Evolutionary conservation across 2,888 invertebrate genomes (phyloP), one percentile per base, ranked within the genome.

Genomic region (Cheiracanthium punctorium): DNA sequence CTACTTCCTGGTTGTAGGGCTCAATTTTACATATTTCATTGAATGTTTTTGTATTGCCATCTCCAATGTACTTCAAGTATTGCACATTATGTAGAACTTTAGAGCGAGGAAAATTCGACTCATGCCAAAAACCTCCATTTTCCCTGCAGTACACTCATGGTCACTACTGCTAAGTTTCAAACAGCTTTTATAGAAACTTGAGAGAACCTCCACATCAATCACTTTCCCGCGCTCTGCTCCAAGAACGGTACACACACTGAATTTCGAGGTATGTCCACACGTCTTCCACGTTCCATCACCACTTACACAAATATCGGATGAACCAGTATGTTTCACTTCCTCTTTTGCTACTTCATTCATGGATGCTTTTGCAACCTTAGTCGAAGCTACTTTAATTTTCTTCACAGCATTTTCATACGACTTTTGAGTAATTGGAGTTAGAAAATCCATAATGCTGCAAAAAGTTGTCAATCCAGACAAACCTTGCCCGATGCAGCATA

Each of bases 371-470:
- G 64, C 64, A 1, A 24, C 28, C 14, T 24, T n/a, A 64, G 64
- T n/a, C 7, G 52, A 64, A 24, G 28, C 28, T 2, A 24, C 28
- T 28, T n/a, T 17, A 1, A 64, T 64, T 1, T 64, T 17, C 8
- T 69, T 67, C 0, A 28, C 0, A 48, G n/a, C n/a, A 81, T 73
- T 24, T n/a, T 82, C 58, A 12, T 75, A 70, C 0, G 70, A 32
- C 29, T 76, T 82, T 43, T 43, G 37, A 0, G 71, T 28, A n/a
- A 82, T 10, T 17, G 76, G 82, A 8, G 71, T n/a, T 24, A 37
- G 69, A 7, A 82, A 37, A 58, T 69, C 75, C 69, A 82, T 82
- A n/a, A 33, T n/a, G 0, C n/a, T n/a, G 33, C 75, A 82, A 67
- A 82, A 82, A 14, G n/a, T 58, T 20, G 28, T 70, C 48, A 4